Conservation (phyloP, 1,140 invertebrate species). For the Leptinotarsa undecemlineata region DNA sequence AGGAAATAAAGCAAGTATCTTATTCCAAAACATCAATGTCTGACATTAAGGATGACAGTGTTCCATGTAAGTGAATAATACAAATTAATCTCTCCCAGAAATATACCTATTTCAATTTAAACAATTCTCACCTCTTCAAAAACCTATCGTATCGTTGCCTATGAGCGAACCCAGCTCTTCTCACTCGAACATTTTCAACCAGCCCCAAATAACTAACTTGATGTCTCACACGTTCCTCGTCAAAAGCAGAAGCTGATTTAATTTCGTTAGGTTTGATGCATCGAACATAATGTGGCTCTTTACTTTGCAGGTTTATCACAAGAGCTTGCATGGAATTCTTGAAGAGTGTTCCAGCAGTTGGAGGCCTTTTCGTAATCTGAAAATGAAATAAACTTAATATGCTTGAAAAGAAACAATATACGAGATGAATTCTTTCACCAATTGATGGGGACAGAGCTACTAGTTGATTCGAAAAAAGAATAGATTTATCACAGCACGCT, state of each 20-base stretch:
- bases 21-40: background rate
- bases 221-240: conserved; percentile 80
- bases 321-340: conserved; percentile 92
- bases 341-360: conserved; percentile 91
- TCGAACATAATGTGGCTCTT: conserved; percentile 96
- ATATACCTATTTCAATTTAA: too few species aligned
- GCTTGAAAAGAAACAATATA: too few species aligned
- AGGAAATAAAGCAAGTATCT: background rate
- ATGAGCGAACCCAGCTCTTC: conserved; percentile 91
- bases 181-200: conserved; percentile 90
- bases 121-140: conserved; percentile 65
- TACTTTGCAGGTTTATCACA: conserved; percentile 84
- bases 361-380: conserved; percentile 89
- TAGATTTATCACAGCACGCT: too few species aligned
- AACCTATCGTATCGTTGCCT: conserved; percentile 89
- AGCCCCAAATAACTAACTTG: conserved; percentile 90
- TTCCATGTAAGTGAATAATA: too few species aligned
- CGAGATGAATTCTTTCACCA: too few species aligned
- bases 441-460: too few species aligned
- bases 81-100: too few species aligned
- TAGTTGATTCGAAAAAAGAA: too few species aligned
- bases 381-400: conserved; percentile 35
- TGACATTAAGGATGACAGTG: too few species aligned
- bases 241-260: conserved; percentile 82
- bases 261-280: conserved; percentile 95